Percentiles rank a stretch among this genome's conserved stretches.
Evolutionary conservation across 1,140 invertebrate species (phyloP).

Genomic region (Probaryconus sp.): DNA sequence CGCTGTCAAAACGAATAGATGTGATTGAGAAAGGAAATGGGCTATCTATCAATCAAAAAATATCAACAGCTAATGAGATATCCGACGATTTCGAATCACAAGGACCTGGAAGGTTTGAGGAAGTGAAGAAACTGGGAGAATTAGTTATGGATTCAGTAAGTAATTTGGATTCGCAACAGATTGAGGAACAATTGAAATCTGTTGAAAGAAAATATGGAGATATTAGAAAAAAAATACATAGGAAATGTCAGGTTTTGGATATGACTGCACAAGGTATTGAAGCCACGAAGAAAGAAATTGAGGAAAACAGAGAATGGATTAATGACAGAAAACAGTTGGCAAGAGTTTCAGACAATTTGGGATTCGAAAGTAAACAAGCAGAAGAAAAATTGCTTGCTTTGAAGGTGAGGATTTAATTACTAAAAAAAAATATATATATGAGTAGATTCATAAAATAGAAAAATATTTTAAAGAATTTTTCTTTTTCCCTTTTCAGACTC

Average conservation of each 20-base stretch:
- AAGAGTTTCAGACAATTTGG: constrained; percentile 82
- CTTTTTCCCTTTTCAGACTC: constrained; percentile 74
- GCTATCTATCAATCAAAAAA: constrained; percentile 88
- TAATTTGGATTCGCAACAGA: constrained; percentile 92
- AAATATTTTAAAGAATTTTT: constrained; percentile 1
- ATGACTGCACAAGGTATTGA: constrained; percentile 89
- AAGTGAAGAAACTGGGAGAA: constrained; percentile 83
- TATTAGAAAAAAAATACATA: constrained; percentile 88
- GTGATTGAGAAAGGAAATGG: constrained; percentile 89
- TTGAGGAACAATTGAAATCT: constrained; percentile 91
- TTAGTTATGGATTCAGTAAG: constrained; percentile 88
- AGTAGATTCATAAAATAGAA: not conserved
- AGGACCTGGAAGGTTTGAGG: constrained; percentile 82
- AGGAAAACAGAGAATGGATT: constrained; percentile 88
- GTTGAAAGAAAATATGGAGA: constrained; percentile 90
- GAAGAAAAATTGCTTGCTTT: constrained; percentile 85
- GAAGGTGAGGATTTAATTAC: constrained; percentile 75
- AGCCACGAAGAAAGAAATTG: constrained; percentile 85
- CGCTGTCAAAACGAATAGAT: constrained; percentile 87
- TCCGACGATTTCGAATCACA: constrained; percentile 84
- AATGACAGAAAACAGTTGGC: constrained; percentile 85
- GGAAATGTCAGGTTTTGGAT: constrained; percentile 89
- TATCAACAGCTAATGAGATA: constrained; percentile 84
- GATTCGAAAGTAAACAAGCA: constrained; percentile 86
- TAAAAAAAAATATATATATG: not conserved